Conservation (phyloP, 2,888 invertebrate species). For the Steinernema carpocapsae region DNA sequence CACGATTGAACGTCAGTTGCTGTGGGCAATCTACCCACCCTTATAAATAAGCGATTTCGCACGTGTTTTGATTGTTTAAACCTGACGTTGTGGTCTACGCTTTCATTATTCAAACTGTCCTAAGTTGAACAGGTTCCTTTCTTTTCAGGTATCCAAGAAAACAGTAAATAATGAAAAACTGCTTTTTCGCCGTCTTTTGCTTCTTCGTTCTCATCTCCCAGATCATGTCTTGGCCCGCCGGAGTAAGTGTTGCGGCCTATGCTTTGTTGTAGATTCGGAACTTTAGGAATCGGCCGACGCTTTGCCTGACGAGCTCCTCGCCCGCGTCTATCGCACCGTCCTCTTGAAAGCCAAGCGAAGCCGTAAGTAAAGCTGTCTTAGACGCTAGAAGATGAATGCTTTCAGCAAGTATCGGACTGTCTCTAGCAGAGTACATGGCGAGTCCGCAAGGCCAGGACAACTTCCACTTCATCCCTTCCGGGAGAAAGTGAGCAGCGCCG, state of each 20-base stretch:
- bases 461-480: conserved; percentile 43
- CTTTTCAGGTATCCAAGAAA: conserved; percentile 18
- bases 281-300: conserved; percentile 24
- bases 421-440: conserved; percentile 45
- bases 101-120: neutral
- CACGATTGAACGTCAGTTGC: too few species aligned
- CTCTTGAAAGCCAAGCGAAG: conserved; percentile 38
- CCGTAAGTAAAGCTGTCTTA: conserved; percentile 32
- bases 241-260: neutral
- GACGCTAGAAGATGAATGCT: neutral
- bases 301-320: conserved; percentile 31
- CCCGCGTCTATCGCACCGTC: conserved; percentile 39
- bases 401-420: conserved; percentile 44
- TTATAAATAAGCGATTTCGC: too few species aligned
- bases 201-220: conserved; percentile 31
- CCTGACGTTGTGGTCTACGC: neutral
- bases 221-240: conserved; percentile 23
- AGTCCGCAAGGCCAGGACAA: conserved; percentile 37
- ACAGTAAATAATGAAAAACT: conserved; percentile 34
- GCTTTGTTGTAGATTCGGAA: too few species aligned
- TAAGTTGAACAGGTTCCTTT: neutral
- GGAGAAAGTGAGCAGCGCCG: conserved; percentile 34
- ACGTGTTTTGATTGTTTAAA: too few species aligned
- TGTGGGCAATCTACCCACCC: too few species aligned
- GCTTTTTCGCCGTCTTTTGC: conserved; percentile 18